These are phyloP conservation scores for Poeciliopsis presidionis DNA, from an alignment of 2,797 vertebrate species.

Conservation along the genomic window DNA sequence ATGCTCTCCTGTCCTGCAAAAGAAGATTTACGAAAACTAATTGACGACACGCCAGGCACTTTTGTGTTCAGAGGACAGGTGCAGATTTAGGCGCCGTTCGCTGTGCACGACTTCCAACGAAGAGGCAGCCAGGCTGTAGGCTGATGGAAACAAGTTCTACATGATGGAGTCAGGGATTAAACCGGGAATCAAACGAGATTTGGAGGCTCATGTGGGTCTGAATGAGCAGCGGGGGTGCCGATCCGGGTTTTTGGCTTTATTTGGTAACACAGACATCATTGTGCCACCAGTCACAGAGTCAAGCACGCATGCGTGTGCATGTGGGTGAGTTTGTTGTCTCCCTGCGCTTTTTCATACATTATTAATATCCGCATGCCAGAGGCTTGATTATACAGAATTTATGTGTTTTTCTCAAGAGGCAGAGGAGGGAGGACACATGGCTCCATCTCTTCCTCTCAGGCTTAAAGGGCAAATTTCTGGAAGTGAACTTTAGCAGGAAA, in stretches of 20 bases:
- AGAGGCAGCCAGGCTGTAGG: constrained; percentile 30
- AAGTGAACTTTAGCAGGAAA: constrained; percentile 18
- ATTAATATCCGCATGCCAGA: constrained; percentile 31
- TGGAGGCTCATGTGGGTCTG: constrained; percentile 42
- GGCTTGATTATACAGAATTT: constrained; percentile 20
- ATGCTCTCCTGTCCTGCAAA: background rate
- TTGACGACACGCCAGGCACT: constrained; percentile 25
- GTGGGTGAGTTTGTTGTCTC: constrained; percentile 24
- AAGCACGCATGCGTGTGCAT: background rate
- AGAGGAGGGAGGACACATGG: background rate
- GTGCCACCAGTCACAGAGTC: constrained; percentile 35
- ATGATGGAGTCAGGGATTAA: constrained; percentile 41
- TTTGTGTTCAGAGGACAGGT: constrained; percentile 32
- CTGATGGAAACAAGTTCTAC: constrained; percentile 31
- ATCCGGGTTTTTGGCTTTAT: constrained; percentile 53
- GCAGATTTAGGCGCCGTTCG: constrained; percentile 48
- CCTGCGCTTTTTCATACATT: constrained; percentile 20
- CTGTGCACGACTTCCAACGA: constrained; percentile 56
- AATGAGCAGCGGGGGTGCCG: constrained; percentile 23
- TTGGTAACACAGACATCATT: constrained; percentile 32
- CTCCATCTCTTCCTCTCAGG: constrained; percentile 7
- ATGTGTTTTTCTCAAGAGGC: constrained; percentile 28
- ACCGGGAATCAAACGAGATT: constrained; percentile 45
- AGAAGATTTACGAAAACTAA: constrained; percentile 15
- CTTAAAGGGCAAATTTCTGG: constrained; percentile 17